Conservation (phyloP, 2,113 vertebrate genomes). For the Castor canadensis region DNA sequence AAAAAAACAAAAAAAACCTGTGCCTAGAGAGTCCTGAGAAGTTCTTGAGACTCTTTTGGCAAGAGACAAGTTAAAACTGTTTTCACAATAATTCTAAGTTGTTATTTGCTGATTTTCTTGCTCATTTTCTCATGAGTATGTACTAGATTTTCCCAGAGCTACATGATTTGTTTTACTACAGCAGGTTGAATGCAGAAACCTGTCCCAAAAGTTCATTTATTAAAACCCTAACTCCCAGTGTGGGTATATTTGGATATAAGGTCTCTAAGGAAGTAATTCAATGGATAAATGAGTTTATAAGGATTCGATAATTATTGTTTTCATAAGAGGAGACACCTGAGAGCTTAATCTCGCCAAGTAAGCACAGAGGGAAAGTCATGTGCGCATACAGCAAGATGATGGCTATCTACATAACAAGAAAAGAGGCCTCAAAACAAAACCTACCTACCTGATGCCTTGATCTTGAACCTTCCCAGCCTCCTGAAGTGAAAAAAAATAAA, state of each 20-base stretch:
- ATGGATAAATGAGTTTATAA: not conserved
- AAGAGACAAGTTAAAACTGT: not conserved
- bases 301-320: not conserved
- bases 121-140: not conserved
- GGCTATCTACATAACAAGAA: not conserved
- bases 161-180: not conserved
- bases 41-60: not conserved
- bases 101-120: not conserved
- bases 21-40: not conserved
- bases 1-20: too few species aligned
- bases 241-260: not conserved
- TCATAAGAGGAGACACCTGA: not conserved
- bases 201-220: not conserved
- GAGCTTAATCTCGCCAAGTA: not conserved
- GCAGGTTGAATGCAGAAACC: not conserved
- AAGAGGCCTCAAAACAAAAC: not conserved
- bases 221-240: not conserved
- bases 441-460: not conserved
- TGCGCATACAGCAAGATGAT: not conserved
- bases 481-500: not conserved
- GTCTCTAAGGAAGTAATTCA: not conserved
- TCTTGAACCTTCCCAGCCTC: not conserved
- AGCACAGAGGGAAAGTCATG: not conserved
- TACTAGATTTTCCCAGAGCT: not conserved
- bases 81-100: not conserved